phyloP scores from a whole-genome alignment of 2,797 vertebrate genomes.

The Serranus cabrilla region DNA sequence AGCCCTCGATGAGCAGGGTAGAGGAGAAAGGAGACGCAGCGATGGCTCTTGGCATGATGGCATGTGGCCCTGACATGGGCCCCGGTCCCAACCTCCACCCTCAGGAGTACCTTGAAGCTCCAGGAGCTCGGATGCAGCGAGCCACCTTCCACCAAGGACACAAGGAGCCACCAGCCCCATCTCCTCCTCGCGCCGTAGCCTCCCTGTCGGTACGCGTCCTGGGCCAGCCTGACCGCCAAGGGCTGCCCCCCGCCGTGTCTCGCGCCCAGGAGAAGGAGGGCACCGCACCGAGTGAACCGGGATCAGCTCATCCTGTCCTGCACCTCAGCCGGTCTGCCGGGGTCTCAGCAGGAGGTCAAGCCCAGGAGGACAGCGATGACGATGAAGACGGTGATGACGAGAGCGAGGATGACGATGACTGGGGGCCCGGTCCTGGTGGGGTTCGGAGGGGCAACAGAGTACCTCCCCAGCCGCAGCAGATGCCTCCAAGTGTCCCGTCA shows the following conservation, averaged over 20 bases:
- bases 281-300: conserved; percentile 73
- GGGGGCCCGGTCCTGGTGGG: conserved; percentile 74
- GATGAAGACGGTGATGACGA: conserved; percentile 77
- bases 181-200: conserved; percentile 85
- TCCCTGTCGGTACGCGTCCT: conserved; percentile 87
- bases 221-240: conserved; percentile 83
- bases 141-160: conserved; percentile 71
- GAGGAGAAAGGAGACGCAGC: conserved; percentile 61
- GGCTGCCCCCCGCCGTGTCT: conserved; percentile 72
- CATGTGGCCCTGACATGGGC: conserved; percentile 52
- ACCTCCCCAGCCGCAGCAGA: conserved; percentile 62
- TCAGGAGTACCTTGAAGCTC: conserved; percentile 58
- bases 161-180: conserved; percentile 80
- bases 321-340: conserved; percentile 82
- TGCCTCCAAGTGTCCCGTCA: conserved; percentile 59
- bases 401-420: conserved; percentile 78
- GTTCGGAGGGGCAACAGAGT: conserved; percentile 65
- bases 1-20: conserved; percentile 52
- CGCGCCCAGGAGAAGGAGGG: conserved; percentile 84
- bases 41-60: conserved; percentile 60
- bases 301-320: conserved; percentile 77
- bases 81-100: conserved; percentile 49
- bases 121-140: conserved; percentile 60
- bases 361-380: conserved; percentile 79
- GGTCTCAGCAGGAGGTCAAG: conserved; percentile 52